Evolutionary conservation across 2,888 invertebrate genomes (phyloP).

Genomic region (Sesamia inferens): DNA sequence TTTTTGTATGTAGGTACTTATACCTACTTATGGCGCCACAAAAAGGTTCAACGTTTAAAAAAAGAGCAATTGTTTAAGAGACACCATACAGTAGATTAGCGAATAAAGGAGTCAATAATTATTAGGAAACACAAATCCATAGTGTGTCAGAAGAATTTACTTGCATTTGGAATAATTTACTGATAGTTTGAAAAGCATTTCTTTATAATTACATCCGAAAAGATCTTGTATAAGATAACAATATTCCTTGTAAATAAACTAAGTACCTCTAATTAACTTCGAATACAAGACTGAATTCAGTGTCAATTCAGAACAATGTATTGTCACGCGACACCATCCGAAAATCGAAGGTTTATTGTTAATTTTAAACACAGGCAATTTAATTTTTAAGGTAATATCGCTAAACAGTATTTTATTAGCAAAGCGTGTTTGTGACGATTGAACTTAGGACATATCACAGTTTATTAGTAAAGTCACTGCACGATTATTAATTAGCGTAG

Average conservation of each 20-base stretch:
- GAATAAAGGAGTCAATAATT: slow-evolving; percentile 35
- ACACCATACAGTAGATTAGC: slow-evolving; percentile 35
- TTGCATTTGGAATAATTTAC: slow-evolving; percentile 36
- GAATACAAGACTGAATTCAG: slow-evolving; percentile 89
- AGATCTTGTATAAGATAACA: slow-evolving; percentile 47
- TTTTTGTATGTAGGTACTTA: not conserved
- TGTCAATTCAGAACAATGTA: slow-evolving; percentile 87
- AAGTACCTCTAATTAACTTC: slow-evolving; percentile 84
- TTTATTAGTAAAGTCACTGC: slow-evolving; percentile 53
- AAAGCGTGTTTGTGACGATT: slow-evolving; percentile 48
- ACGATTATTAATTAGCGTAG: slow-evolving; percentile 43
- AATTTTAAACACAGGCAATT: slow-evolving; percentile 47
- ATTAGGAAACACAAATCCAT: slow-evolving; percentile 24
- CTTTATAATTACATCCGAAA: slow-evolving; percentile 43
- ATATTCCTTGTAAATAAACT: slow-evolving; percentile 82
- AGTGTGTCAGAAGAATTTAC: slow-evolving; percentile 27
- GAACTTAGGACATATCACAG: slow-evolving; percentile 65
- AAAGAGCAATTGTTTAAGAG: slow-evolving; percentile 34
- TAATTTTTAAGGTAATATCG: slow-evolving; percentile 23
- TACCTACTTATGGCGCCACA: slow-evolving; percentile 30
- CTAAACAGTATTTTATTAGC: slow-evolving; percentile 18
- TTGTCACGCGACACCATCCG: slow-evolving; percentile 64
- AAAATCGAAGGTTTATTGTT: slow-evolving; percentile 57
- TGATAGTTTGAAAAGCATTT: slow-evolving; percentile 25
- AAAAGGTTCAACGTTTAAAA: slow-evolving; percentile 26